Evolutionary conservation across 1,140 invertebrate species (phyloP), one percentile per base, ranked within the genome.

Genomic region (Brachystomella parvula): DNA sequence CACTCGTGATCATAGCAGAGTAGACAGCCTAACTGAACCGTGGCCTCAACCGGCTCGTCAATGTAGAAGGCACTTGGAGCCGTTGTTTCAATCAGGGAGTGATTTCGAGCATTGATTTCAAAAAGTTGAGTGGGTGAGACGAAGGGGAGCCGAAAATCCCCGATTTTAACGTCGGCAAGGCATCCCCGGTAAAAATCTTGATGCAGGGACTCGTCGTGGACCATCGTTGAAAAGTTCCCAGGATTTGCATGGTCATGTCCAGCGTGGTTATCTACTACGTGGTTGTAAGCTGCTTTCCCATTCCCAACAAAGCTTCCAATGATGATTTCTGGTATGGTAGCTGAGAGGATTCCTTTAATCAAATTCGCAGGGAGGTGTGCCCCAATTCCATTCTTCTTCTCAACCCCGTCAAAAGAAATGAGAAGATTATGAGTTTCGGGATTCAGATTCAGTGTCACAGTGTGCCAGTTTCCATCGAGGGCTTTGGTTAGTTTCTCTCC

Each of bases 1-100:
- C 95, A 98, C 75, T 92, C 88, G n/a, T 79, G 76, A 61, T 91
- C 84, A 75, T 91, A 91, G 75, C 91, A 94, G 31, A 94, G 79
- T 61, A 84, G 82, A 78, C 91, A 94, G 32, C 88, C 77, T 6
- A 68, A 57, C 6, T 47, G 32, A 19, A 56, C 62, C n/a, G 15
- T 28, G 28, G 3, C 21, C 6, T 53, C 30, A 2, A 2, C 6
- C 21, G 47, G 47, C n/a, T 69, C 63, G 15, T 63, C 88, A 66
- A 87, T 82, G 32, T 75, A 69, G 56, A 71, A 70, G 12, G 65
- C 71, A 2, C 65, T 66, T 28, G 68, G 68, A 21, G 71, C 71
- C 3, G 72, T 73, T 1, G 32, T 65, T 47, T 70, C 49, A 17
- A 70, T 57, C 1, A 67, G 28, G 24, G 61, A 30, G 21, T 12